Evolutionary conservation across 2,113 vertebrate species (phyloP).

Genomic region (Ranitomeya imitator): DNA sequence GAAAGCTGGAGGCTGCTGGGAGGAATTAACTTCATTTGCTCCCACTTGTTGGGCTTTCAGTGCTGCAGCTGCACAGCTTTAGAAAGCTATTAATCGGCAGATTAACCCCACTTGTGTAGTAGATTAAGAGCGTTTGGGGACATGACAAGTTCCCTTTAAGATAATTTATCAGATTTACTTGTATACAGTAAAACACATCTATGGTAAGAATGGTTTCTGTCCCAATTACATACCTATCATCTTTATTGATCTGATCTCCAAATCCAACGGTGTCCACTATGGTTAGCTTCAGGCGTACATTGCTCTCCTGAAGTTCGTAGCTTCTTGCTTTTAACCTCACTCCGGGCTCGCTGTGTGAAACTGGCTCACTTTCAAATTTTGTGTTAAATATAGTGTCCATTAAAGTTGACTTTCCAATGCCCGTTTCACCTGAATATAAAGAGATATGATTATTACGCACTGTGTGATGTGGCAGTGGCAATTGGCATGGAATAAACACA

Average conservation of each 20-base stretch:
- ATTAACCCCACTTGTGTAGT: too few relatives aligned
- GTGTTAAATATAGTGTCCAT: constrained; percentile 86
- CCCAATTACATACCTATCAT: constrained; percentile 78
- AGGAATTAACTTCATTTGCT: too few relatives aligned
- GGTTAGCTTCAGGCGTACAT: constrained; percentile 79
- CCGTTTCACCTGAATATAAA: constrained; percentile 73
- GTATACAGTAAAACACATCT: not conserved
- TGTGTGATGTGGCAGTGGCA: not conserved
- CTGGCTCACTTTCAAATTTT: constrained; percentile 80
- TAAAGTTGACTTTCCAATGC: constrained; percentile 80
- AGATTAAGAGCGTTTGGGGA: too few relatives aligned
- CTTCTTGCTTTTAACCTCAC: constrained; percentile 82
- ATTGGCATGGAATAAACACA: not conserved
- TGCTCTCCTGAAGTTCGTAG: constrained; percentile 83
- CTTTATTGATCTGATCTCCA: constrained; percentile 84
- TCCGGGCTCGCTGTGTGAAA: constrained; percentile 79
- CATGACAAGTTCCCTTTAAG: too few relatives aligned
- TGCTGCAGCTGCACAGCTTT: too few relatives aligned
- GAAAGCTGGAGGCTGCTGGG: too few relatives aligned
- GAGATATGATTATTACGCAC: not conserved
- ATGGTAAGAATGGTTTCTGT: not conserved
- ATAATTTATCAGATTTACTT: too few relatives aligned
- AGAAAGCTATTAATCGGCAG: too few relatives aligned
- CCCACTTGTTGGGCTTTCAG: too few relatives aligned
- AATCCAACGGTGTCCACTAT: constrained; percentile 81